phyloP scores from a whole-genome alignment of 2,797 vertebrate genomes.

The Pseudopleuronectes americanus region DNA sequence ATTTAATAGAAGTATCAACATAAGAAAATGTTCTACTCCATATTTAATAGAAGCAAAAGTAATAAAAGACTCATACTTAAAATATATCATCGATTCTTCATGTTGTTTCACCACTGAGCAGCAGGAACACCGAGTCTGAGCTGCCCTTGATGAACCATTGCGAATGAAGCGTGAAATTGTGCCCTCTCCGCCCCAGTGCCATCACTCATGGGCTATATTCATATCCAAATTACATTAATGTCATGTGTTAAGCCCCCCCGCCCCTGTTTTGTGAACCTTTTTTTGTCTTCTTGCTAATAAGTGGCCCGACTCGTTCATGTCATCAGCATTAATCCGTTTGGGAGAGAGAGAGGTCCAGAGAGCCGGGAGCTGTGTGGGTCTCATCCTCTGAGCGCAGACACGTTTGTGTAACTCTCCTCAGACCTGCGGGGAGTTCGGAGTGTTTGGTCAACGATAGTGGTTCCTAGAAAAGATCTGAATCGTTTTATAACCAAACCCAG shows the following conservation, averaged over 20 bases:
- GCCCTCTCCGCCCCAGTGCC: conserved; percentile 66
- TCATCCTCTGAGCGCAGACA: conserved; percentile 75
- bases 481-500: conserved; percentile 90
- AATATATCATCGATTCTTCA: background rate
- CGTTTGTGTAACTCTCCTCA: conserved; percentile 81
- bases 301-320: conserved; percentile 79
- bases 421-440: conserved; percentile 86
- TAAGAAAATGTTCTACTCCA: no score
- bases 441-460: conserved; percentile 88
- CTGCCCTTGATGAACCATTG: conserved; percentile 58
- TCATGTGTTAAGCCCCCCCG: conserved; percentile 79
- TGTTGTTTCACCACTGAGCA: conserved; percentile 2
- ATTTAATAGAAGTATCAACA: no score
- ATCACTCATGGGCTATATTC: conserved; percentile 70
- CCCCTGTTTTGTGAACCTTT: conserved; percentile 58
- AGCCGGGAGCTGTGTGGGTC: conserved; percentile 72
- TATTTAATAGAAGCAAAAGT: background rate
- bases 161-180: conserved; percentile 75
- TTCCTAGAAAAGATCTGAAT: conserved; percentile 94
- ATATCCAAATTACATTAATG: conserved; percentile 79
- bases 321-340: conserved; percentile 82
- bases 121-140: conserved; percentile 35
- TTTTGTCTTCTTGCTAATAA: conserved; percentile 57
- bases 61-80: background rate
- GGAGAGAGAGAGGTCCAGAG: conserved; percentile 74